Evolutionary conservation across 2,888 invertebrate genomes (phyloP), one percentile per base, ranked within the genome.

Genomic region (Epistrophella euchroma): DNA sequence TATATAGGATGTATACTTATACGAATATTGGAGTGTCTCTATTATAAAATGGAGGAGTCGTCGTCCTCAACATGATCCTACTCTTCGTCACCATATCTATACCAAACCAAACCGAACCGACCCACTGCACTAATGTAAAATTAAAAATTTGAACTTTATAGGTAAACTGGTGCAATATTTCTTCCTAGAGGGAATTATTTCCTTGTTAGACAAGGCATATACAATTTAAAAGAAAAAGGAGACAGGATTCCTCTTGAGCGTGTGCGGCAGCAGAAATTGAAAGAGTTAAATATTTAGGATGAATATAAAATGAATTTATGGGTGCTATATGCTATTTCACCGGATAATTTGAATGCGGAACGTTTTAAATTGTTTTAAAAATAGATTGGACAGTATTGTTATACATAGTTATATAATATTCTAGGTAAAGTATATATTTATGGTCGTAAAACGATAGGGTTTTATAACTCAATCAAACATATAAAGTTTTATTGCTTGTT

Each of bases 131-230:
- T 64, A 71, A 75, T 75, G 76, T 40, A 68, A 60, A 78, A 83
- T 74, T 83, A 70, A 74, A 83, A 77, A 74, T 78, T 68, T 55
- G 55, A 73, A 75, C 22, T 79, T 71, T 78, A 74, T 78, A 45
- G 77, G 56, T 50, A 70, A 73, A 70, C 72, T 78, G 56, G 47
- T 68, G 77, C 82, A 73, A 60, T 64, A 81, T 71, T 70, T 80
- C 32, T 71, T 50, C 45, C 19, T 19, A 25, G 10, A 4, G 74
- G 22, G 52, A 62, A 62, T 58, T 70, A 62, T 70, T 75, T 62
- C 58, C 64, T 28, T 40, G 40, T 60, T 74, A 58, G 74, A 55
- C 19, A 64, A 55, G 58, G 50, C 13, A 55, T 10, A 55, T 10
- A 28, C 15, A 32, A 32, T 50, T 32, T 25, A 17, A 22, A 47